Conservation (phyloP, 2,797 vertebrate genomes). For the Channa striata region DNA sequence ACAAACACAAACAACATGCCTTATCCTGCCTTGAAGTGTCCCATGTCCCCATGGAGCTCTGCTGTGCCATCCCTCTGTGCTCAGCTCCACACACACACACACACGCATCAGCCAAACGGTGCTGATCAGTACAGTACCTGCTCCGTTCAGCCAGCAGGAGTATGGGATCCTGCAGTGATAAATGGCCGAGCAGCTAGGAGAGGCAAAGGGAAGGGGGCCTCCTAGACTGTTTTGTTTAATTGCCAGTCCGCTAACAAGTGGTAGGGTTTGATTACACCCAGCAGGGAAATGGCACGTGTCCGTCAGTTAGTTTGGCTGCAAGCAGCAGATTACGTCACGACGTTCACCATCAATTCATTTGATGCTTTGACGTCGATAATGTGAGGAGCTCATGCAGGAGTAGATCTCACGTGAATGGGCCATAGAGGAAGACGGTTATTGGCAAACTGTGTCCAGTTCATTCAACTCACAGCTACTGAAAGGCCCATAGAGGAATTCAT, state of each 20-base stretch:
- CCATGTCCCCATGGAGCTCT: conserved; percentile 59
- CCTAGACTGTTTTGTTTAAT: conserved; percentile 79
- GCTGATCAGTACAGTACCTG: conserved; percentile 41
- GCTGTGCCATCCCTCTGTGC: conserved; percentile 61
- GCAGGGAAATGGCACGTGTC: conserved; percentile 51
- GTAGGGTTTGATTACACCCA: conserved; percentile 73
- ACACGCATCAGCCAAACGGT: conserved; percentile 44
- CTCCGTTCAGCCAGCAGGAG: conserved; percentile 50
- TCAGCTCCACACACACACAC: conserved; percentile 38
- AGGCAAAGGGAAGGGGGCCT: conserved; percentile 58
- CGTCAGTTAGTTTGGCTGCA: conserved; percentile 53
- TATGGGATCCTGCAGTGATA: conserved; percentile 72
- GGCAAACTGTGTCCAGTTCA: conserved; percentile 2
- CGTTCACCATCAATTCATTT: conserved; percentile 11
- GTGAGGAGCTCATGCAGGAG: conserved; percentile 14
- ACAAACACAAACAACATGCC: conserved; percentile 76
- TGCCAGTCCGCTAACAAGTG: conserved; percentile 71
- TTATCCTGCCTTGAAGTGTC: conserved; percentile 74
- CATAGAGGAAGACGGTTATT: not conserved
- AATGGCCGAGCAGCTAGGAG: conserved; percentile 66
- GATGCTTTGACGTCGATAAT: conserved; percentile 40
- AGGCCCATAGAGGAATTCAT: conserved; percentile 8
- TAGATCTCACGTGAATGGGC: conserved; percentile 15
- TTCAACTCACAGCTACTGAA: conserved; percentile 6
- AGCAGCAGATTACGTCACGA: conserved; percentile 46